phyloP scores from a whole-genome alignment of 2,113 vertebrate species.

The Pitta sordida region DNA sequence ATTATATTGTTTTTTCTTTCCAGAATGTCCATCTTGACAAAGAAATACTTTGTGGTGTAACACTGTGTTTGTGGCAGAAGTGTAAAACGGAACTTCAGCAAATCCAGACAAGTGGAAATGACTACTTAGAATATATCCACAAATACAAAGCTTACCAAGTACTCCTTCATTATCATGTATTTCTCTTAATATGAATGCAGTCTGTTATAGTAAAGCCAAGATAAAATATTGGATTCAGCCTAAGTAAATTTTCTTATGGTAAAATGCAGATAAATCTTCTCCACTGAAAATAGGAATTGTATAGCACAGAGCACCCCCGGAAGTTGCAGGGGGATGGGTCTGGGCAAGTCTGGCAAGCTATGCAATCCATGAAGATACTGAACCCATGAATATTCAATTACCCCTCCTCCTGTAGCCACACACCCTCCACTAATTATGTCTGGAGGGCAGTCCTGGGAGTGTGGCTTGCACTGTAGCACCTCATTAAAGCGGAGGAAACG shows the following conservation, averaged over 20 bases:
- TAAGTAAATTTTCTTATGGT: not conserved
- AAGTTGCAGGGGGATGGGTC: too few species aligned
- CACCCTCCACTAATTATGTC: too few species aligned
- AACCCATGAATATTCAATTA: too few species aligned
- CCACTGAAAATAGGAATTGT: not conserved
- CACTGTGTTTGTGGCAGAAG: constrained; percentile 85
- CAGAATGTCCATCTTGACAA: constrained; percentile 78
- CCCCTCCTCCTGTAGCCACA: too few species aligned
- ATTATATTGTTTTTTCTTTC: not conserved
- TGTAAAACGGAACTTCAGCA: constrained; percentile 76
- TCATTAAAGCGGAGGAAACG: too few species aligned
- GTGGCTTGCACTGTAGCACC: too few species aligned
- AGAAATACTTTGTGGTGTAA: constrained; percentile 79
- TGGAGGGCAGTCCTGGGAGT: too few species aligned
- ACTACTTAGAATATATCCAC: constrained; percentile 58
- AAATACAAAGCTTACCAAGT: constrained; percentile 73
- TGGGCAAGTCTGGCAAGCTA: too few species aligned
- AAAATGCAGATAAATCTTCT: not conserved
- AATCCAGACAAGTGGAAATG: constrained; percentile 51
- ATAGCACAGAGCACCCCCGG: too few species aligned
- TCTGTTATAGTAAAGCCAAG: not conserved
- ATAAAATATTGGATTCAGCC: not conserved
- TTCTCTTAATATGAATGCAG: not conserved
- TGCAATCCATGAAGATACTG: too few species aligned
- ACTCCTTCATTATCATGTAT: constrained; percentile 42